Base-by-base conservation (phyloP, 2,797 vertebrate species). In the Hephaestus fuliginosus region DNA sequence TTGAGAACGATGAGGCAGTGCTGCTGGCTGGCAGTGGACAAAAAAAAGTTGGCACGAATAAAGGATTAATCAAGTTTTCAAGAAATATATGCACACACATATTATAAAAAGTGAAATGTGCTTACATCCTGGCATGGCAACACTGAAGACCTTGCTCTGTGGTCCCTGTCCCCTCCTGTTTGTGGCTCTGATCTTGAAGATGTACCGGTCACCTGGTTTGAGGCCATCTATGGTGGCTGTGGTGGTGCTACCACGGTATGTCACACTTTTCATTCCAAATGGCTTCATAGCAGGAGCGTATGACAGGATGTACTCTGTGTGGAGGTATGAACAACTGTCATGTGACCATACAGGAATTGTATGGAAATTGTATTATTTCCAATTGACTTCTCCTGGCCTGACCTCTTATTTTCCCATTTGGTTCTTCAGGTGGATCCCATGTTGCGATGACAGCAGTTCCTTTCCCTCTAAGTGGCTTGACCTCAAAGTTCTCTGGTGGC, bases 201-300 rank as follows among this genome's bases (percentile, higher is more conserved):
- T 96, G 90, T 99, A 99, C 66, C 97, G 96, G 51, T 99, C 97
- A 39, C 98, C 97, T 0, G 98, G 97, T 80, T 95, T 96, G 65
- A 99, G 96, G 75, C 96, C 97, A 4, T 99, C 97, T 84, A 99
- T 92, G 55, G 95, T 96, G 84, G 97, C 96, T 72, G 97, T 97
- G 20, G 95, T 96, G 49, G 88, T 95, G 88, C 95, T 96, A 89
- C 97, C 96, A 44, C 96, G 94, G 81, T 97, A 97, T 25, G 96
- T 97, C 80, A 97, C 87, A 84, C 96, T 97, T 95, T 99, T 99
- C 88, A 97, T 97, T 92, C 98, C 97, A 87, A 99, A 99, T 1
- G 98, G 98, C 91, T 97, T 98, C 95, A 98, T 96, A 86, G 98
- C 98, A 89, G 98, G 98, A 94, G 98, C 97, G 69, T 99, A 99